phyloP scores from a whole-genome alignment of 2,797 vertebrate genomes.

The Xenentodon cancila region DNA sequence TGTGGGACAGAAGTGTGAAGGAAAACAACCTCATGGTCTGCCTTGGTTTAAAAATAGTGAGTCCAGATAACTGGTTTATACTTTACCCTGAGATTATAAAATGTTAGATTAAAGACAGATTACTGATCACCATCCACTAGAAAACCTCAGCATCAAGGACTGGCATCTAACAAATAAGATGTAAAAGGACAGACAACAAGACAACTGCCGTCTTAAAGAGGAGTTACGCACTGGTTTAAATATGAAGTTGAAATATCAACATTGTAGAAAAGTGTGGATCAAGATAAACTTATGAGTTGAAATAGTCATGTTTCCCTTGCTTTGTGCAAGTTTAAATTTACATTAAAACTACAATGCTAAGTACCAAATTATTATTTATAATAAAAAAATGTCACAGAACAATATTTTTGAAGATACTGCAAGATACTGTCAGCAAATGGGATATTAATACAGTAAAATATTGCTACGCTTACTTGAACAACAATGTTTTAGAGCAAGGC shows the following conservation, averaged over 20 bases:
- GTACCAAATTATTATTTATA: background rate
- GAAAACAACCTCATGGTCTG: slow-evolving; percentile 5
- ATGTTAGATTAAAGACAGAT: slow-evolving; percentile 1
- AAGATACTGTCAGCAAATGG: no score
- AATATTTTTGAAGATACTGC: no score
- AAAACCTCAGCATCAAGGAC: no score
- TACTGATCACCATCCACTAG: slow-evolving; percentile 6
- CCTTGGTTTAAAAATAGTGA: slow-evolving; percentile 14
- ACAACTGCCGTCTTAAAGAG: slow-evolving; percentile 8
- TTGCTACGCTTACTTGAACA: no score
- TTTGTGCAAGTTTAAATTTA: background rate
- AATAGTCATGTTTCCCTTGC: slow-evolving; percentile 5
- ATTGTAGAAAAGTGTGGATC: background rate
- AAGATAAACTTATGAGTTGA: slow-evolving; percentile 3
- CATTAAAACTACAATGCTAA: background rate
- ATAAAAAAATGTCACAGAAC: background rate
- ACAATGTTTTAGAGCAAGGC: no score
- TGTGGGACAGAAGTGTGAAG: slow-evolving; percentile 40
- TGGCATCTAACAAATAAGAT: no score
- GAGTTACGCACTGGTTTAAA: slow-evolving; percentile 5
- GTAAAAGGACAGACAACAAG: background rate
- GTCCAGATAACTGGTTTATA: slow-evolving; percentile 24
- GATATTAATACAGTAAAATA: no score
- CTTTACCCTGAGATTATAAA: slow-evolving; percentile 61
- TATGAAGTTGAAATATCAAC: no score